Evolutionary conservation across 2,888 invertebrate genomes (phyloP), one percentile per base, ranked within the genome.

Genomic region (Pachymerium ferrugineum): DNA sequence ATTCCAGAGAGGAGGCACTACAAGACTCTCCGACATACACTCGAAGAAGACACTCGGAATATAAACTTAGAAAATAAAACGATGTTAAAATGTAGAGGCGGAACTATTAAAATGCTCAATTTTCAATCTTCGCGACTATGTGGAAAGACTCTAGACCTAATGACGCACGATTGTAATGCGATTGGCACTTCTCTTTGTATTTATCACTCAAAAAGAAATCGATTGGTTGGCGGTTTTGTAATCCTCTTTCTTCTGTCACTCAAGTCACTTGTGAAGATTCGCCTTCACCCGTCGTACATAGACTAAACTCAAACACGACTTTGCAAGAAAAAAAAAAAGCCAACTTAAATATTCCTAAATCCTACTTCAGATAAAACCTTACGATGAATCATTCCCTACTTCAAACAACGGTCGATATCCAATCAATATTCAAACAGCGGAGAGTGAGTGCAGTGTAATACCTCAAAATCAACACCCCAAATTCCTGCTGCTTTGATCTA

Each of bases 121-220:
- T 25, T 25, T 25, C 12, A 25, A 22, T 25, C 3, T 25, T 54
- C 25, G 14, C 54, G 28, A 25, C 22, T 25, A 54, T 14, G 14
- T 25, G 25, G 22, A 54, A 22, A 22, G 22, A 19, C 22, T 22
- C 28, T 22, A 14, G 54, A 54, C 54, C 54, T 54, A 54, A 54
- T 54, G 54, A 54, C 54, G 54, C 54, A 54, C 54, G 54, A 54
- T 54, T 54, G 54, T 54, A 54, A 54, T 54, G 54, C 54, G 25
- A 54, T 54, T 54, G 54, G 54, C 54, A 54, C 54, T 25, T 54
- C 54, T 54, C 54, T 54, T 54, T 54, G 54, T 54, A 54, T 54
- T 54, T 54, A 54, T 54, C 54, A 54, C 54, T 54, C 54, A 54
- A 54, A 54, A 22, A 54, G 54, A 54, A 54, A 54, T 54, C 54